Evolutionary conservation across 2,797 vertebrate genomes (phyloP).

Genomic region (Tokudaia muenninki): DNA sequence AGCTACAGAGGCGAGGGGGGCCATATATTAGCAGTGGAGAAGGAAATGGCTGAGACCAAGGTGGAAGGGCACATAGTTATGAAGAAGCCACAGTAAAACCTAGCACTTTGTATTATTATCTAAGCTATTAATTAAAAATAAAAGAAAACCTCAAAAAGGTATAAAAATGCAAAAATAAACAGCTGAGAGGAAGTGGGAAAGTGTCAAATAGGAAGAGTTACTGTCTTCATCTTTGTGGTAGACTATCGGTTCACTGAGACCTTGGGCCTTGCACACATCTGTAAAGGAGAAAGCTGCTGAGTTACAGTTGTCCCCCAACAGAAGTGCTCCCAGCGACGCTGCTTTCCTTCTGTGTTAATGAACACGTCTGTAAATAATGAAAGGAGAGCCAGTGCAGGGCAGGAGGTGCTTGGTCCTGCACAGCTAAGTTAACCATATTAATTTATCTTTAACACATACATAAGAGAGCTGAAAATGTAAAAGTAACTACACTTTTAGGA

Average conservation of each 20-base stretch:
- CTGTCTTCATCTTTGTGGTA: not conserved
- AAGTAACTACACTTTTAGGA: slow-evolving; percentile 63
- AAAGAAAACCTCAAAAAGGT: not conserved
- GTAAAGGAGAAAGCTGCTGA: slow-evolving; percentile 26
- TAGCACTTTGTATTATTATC: not conserved
- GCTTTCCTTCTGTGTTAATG: slow-evolving; percentile 34
- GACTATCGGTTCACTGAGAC: not conserved
- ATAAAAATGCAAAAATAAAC: not conserved
- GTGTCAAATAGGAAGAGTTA: not conserved
- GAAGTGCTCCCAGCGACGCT: slow-evolving; percentile 20
- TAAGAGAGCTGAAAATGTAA: slow-evolving; percentile 65
- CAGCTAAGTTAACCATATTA: slow-evolving; percentile 46
- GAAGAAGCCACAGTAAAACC: not conserved
- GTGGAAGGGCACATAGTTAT: not conserved
- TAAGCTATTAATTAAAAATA: not conserved
- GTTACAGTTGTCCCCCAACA: not conserved
- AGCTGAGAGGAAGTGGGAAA: not conserved
- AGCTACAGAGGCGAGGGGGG: not conserved
- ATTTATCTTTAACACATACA: not conserved
- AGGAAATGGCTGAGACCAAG: not conserved
- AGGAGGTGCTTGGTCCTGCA: slow-evolving; percentile 27
- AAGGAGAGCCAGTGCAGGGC: slow-evolving; percentile 23
- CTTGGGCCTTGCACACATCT: not conserved
- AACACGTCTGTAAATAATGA: slow-evolving; percentile 43
- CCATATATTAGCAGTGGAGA: not conserved